A percentile compares a stretch with the other conserved stretches of the same genome.
phyloP scores from a whole-genome alignment of 2,797 vertebrate species.

The Nyctalus aviator region DNA sequence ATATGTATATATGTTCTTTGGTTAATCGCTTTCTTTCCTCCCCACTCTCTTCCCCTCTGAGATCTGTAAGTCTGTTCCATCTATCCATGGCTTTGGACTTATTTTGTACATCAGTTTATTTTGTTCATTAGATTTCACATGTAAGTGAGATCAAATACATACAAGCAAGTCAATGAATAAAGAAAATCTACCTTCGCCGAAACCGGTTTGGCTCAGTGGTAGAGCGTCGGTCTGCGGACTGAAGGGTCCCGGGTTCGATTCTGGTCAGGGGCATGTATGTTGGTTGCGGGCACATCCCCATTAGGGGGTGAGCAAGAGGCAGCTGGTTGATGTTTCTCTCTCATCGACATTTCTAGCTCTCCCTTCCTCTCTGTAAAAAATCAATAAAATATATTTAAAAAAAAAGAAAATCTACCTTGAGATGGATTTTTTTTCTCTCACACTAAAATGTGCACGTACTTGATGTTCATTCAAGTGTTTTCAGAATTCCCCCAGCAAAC shows the following conservation, averaged over 20 bases:
- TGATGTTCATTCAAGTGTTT: conserved; percentile 32
- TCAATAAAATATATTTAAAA: too few species aligned
- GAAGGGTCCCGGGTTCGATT: too few species aligned
- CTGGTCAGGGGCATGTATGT: too few species aligned
- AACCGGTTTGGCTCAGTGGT: too few species aligned
- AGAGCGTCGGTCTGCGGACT: too few species aligned
- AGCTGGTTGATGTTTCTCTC: too few species aligned
- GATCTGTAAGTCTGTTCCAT: neutral
- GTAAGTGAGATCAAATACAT: neutral
- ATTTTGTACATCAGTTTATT: neutral
- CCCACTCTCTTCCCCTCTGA: neutral
- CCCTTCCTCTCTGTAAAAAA: too few species aligned
- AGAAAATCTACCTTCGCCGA: neutral
- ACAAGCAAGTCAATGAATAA: neutral
- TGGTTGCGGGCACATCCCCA: too few species aligned
- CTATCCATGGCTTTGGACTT: neutral
- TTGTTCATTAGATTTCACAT: neutral
- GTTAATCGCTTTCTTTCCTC: neutral
- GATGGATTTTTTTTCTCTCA: neutral
- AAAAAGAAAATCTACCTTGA: neutral
- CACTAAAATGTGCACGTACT: neutral
- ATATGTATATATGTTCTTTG: neutral
- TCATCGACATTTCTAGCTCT: too few species aligned
- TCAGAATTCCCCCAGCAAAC: neutral
- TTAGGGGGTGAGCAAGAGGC: too few species aligned